phyloP scores from a whole-genome alignment of 2,888 invertebrate species.

The Phengaris arion region DNA sequence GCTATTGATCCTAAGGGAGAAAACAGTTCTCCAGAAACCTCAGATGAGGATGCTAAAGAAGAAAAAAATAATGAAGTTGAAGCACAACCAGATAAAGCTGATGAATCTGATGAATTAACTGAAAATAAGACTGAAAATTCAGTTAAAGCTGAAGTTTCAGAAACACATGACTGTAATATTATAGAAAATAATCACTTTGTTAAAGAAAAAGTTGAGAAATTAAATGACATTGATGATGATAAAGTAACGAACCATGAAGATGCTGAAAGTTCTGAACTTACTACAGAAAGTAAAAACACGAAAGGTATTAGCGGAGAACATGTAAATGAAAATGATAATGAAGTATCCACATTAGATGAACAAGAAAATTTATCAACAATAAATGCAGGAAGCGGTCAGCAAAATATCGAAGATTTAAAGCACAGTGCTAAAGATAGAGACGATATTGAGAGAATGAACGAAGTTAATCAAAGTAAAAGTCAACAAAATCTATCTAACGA shows the following conservation, averaged over 20 bases:
- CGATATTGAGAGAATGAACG: constrained; percentile 28
- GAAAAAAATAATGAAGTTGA: constrained; percentile 37
- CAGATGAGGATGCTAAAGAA: constrained; percentile 25
- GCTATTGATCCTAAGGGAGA: constrained; percentile 37
- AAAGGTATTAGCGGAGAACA: constrained; percentile 33
- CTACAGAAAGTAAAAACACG: constrained; percentile 35
- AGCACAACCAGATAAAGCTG: constrained; percentile 40
- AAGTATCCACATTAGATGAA: constrained; percentile 23
- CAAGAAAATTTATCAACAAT: neutral
- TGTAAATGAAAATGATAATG: constrained; percentile 37
- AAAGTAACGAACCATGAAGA: constrained; percentile 36
- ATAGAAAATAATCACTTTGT: constrained; percentile 36
- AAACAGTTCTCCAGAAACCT: constrained; percentile 24
- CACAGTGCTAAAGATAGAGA: constrained; percentile 34
- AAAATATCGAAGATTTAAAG: constrained; percentile 34
- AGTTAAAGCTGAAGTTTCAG: constrained; percentile 36
- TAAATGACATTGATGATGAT: constrained; percentile 36
- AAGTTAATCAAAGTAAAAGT: constrained; percentile 27
- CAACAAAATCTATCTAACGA: constrained; percentile 24
- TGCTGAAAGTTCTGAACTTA: constrained; percentile 32
- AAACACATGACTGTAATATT: constrained; percentile 35
- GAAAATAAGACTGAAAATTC: constrained; percentile 36
- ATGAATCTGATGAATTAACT: constrained; percentile 33
- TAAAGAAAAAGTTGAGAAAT: constrained; percentile 38
- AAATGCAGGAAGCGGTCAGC: constrained; percentile 21